A percentile compares a stretch with the other conserved stretches of the same genome.
phyloP scores from a whole-genome alignment of 1,140 invertebrate genomes.

The Cepaea nemoralis region DNA sequence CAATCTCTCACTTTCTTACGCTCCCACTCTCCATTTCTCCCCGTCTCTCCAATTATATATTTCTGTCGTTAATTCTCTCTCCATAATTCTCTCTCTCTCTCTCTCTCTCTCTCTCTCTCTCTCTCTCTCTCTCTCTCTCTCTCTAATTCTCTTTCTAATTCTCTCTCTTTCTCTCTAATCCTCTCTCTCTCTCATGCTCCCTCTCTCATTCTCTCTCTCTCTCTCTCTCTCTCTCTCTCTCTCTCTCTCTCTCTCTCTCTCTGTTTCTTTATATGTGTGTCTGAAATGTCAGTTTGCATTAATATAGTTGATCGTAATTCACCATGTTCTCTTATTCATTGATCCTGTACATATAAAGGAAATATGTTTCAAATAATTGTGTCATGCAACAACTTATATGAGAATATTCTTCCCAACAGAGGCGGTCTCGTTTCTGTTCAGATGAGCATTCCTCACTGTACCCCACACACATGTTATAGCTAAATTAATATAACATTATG shows the following conservation, averaged over 20 bases:
- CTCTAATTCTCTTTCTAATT: neutral
- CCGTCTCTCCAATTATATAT: neutral
- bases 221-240: neutral
- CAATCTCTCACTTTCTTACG: conserved; percentile 23
- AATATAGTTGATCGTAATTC: no score
- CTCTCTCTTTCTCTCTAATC: neutral
- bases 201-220: neutral
- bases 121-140: conserved; percentile 21
- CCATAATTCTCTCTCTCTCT: conserved; percentile 6
- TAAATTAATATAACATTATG: no score
- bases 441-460: no score
- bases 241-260: neutral
- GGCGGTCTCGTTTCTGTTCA: no score
- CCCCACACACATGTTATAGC: no score
- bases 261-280: no score
- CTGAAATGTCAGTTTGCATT: no score
- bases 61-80: neutral
- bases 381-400: no score
- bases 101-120: conserved; percentile 31
- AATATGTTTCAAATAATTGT: no score
- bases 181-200: neutral
- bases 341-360: no score
- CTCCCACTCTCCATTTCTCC: conserved; percentile 19
- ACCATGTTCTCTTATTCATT: no score
- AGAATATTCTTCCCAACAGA: no score